Percentiles rank a stretch among this genome's conserved stretches.
phyloP scores from a whole-genome alignment of 2,888 invertebrate species.

The Strigamia transsilvanica region DNA sequence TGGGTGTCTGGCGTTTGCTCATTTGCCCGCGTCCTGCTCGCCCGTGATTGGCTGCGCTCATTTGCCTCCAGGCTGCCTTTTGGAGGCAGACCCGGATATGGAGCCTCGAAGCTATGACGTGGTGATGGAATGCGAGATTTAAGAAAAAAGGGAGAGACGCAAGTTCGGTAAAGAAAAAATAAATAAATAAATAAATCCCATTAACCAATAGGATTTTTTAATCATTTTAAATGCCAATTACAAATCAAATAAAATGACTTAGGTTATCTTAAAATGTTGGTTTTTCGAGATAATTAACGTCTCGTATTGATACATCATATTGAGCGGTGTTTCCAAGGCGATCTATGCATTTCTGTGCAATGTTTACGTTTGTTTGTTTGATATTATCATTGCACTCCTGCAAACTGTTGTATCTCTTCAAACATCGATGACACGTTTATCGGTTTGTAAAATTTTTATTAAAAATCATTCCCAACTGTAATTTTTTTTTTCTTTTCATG shows the following conservation, averaged over 20 bases:
- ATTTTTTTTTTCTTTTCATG: neutral
- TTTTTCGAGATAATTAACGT: no score
- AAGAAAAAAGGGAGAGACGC: neutral
- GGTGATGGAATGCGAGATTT: slow-evolving; percentile 18
- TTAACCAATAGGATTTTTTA: no score
- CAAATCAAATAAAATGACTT: no score
- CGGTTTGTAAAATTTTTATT: neutral
- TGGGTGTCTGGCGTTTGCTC: slow-evolving; percentile 34
- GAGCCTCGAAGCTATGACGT: slow-evolving; percentile 3
- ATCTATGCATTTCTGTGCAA: no score
- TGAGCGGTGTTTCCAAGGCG: no score
- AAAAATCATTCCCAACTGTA: neutral
- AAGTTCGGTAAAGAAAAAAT: neutral
- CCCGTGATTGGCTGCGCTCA: slow-evolving; percentile 28
- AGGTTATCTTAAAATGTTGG: no score
- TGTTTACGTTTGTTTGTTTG: no score
- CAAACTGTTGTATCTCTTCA: no score
- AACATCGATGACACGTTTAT: no score
- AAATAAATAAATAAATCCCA: neutral
- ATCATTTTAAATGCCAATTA: no score
- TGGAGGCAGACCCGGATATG: slow-evolving; percentile 17
- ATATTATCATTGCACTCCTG: no score
- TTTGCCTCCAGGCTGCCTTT: slow-evolving; percentile 28
- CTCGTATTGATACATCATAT: no score
- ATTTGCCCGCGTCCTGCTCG: slow-evolving; percentile 28